Evolutionary conservation across 2,797 vertebrate genomes (phyloP).

Genomic region (Alcedo atthis): DNA sequence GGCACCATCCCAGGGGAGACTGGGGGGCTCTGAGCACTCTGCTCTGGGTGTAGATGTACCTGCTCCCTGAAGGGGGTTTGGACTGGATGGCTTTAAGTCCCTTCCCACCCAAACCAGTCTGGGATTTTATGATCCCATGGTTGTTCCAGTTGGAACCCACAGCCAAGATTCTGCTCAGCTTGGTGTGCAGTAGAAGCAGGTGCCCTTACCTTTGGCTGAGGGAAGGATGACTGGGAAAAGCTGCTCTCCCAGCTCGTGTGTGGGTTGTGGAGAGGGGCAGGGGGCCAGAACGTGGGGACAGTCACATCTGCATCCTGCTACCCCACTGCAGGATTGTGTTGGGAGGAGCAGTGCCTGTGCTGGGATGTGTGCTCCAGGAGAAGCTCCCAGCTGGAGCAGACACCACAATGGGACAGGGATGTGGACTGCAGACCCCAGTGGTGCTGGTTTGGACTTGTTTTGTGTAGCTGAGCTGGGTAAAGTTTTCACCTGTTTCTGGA

Average conservation of each 20-base stretch:
- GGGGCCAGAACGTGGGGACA: background rate
- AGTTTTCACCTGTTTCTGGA: background rate
- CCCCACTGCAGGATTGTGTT: background rate
- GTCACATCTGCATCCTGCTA: background rate
- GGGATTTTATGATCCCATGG: background rate
- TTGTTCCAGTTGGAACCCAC: background rate
- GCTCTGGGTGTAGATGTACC: background rate
- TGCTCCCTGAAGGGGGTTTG: background rate
- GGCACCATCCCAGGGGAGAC: background rate
- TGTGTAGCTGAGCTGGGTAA: background rate
- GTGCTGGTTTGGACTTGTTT: background rate
- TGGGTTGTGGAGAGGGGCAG: background rate
- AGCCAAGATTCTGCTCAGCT: too few species aligned
- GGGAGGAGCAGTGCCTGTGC: background rate
- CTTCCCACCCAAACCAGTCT: background rate
- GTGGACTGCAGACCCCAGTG: fast-evolving
- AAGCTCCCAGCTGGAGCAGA: fast-evolving
- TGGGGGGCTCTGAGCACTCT: background rate
- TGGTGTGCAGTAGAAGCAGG: background rate
- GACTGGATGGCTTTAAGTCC: background rate
- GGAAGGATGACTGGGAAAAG: background rate
- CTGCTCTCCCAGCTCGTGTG: background rate
- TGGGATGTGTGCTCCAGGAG: fast-evolving
- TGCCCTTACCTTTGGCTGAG: background rate
- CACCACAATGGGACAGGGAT: fast-evolving